These are phyloP conservation scores for Noturus placidus DNA, from an alignment of 2,113 vertebrate genomes.

Conservation along the genomic window DNA sequence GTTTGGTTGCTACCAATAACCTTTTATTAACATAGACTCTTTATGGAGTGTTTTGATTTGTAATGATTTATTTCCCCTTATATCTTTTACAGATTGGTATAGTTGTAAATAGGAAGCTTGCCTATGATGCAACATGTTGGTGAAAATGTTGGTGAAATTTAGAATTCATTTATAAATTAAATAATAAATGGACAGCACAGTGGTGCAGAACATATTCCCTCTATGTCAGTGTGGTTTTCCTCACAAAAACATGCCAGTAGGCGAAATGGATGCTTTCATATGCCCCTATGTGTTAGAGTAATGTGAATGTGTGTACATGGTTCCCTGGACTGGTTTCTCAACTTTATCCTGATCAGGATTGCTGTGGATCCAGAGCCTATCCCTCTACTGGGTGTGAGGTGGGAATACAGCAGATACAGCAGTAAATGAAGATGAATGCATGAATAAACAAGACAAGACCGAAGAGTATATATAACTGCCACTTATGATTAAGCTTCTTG, in stretches of 20 bases:
- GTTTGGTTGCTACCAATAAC: background rate
- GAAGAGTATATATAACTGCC: background rate
- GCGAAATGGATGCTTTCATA: background rate
- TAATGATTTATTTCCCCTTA: background rate
- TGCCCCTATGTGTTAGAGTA: background rate
- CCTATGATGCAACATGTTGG: background rate
- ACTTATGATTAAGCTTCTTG: background rate
- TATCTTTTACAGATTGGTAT: background rate
- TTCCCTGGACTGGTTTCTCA: background rate
- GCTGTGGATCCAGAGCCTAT: background rate
- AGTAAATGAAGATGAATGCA: background rate
- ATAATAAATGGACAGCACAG: background rate
- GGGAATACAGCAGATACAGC: background rate
- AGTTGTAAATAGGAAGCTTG: background rate
- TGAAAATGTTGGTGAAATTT: background rate
- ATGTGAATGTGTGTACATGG: background rate
- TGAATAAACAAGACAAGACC: background rate
- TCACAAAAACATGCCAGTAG: background rate
- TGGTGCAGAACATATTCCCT: background rate
- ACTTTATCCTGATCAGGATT: background rate
- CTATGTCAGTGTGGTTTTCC: background rate
- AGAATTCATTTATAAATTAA: background rate
- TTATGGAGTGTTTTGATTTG: background rate
- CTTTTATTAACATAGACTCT: background rate
- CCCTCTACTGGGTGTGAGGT: background rate